These are phyloP conservation scores for Cheilosia soror DNA, from an alignment of 2,888 invertebrate species.

Conservation along the genomic window DNA sequence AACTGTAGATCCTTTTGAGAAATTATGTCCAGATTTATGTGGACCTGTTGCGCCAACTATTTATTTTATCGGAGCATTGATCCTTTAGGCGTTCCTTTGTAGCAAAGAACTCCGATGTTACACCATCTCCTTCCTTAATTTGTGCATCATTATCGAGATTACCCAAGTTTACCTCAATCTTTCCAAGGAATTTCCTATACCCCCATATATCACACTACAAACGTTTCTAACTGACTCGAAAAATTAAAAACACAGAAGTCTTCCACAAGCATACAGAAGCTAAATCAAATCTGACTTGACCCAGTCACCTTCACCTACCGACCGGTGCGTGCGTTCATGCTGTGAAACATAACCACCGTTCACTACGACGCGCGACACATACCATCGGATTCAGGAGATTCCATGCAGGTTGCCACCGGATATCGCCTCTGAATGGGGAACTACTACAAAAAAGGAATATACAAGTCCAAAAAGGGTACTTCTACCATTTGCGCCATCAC, in stretches of 20 bases:
- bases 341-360: constrained; percentile 58
- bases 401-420: constrained; percentile 70
- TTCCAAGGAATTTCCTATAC: background rate
- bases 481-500: constrained; percentile 29
- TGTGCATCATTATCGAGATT: too few species aligned
- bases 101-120: too few species aligned
- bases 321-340: constrained; percentile 53
- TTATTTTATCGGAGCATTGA: too few species aligned
- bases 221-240: constrained; percentile 35
- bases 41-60: too few species aligned
- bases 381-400: constrained; percentile 55
- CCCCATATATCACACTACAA: constrained; percentile 12
- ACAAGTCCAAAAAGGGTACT: constrained; percentile 51
- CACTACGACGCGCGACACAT: constrained; percentile 56
- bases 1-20: too few species aligned
- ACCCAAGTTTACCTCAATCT: too few species aligned
- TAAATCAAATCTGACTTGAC: constrained; percentile 52
- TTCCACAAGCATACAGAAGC: constrained; percentile 23
- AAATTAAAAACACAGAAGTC: constrained; percentile 35
- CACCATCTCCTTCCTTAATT: too few species aligned
- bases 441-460: constrained; percentile 40
- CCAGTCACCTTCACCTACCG: constrained; percentile 43
- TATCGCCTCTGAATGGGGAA: constrained; percentile 46
- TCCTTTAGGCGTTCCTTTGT: too few species aligned
- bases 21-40: too few species aligned